These are phyloP conservation scores for Caenorhabditis elegans DNA, from an alignment of 1,140 invertebrate genomes.

Conservation along the genomic window DNA sequence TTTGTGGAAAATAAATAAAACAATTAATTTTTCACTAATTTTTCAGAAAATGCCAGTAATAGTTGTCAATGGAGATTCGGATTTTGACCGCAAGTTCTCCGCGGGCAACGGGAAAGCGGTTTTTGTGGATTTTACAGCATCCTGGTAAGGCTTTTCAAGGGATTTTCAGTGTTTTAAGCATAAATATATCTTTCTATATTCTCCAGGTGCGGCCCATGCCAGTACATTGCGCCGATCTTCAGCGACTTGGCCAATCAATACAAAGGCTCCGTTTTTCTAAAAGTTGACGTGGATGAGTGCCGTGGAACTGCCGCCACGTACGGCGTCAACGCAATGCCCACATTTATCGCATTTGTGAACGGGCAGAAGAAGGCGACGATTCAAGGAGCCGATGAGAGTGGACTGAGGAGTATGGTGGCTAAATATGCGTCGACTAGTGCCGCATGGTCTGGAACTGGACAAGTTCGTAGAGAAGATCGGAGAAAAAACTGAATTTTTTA, in stretches of 20 bases:
- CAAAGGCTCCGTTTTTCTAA: neutral
- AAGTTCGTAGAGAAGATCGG: too few species aligned
- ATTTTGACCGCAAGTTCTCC: neutral
- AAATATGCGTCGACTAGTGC: neutral
- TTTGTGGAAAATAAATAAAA: too few species aligned
- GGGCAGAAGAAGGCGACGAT: neutral
- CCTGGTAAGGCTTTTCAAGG: neutral
- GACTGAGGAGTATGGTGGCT: neutral
- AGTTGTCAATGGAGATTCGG: neutral
- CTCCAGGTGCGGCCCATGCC: neutral
- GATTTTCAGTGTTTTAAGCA: neutral
- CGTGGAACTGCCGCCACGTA: neutral
- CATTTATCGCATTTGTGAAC: neutral
- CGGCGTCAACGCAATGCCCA: constrained; percentile 4
- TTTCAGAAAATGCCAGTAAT: constrained; percentile 8
- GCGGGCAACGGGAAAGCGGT: neutral
- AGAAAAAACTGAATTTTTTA: too few species aligned
- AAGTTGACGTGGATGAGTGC: neutral
- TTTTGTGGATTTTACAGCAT: neutral
- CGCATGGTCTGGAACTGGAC: neutral
- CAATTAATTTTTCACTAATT: too few species aligned
- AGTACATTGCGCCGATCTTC: constrained; percentile 16
- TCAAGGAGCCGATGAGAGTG: neutral
- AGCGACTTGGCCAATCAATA: neutral
- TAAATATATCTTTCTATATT: neutral